phyloP scores from a whole-genome alignment of 1,140 invertebrate genomes.

The Branchinecta lindahli region DNA sequence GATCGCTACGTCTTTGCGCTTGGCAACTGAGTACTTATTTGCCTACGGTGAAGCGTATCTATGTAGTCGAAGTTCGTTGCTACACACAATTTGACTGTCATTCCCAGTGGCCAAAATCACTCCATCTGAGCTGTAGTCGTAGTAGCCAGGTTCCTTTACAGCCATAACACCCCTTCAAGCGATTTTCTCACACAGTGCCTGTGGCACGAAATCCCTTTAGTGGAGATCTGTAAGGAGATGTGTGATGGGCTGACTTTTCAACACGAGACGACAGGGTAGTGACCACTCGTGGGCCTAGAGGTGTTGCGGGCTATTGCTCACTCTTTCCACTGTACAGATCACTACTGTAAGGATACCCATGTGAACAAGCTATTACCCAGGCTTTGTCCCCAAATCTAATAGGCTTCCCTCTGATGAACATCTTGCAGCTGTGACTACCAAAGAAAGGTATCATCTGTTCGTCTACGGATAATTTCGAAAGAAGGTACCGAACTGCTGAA shows the following conservation, averaged over 20 bases:
- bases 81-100: too few relatives aligned
- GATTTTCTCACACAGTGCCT: slow-evolving; percentile 1
- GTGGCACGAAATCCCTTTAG: slow-evolving; percentile 1
- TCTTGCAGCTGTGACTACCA: not conserved
- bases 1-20: too few relatives aligned
- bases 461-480: not conserved
- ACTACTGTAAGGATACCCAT: slow-evolving; percentile 1
- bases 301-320: slow-evolving; percentile 4
- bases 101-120: too few relatives aligned
- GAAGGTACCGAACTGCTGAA: not conserved
- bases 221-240: not conserved
- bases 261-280: not conserved
- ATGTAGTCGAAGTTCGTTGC: too few relatives aligned
- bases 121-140: slow-evolving; percentile 4
- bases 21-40: too few relatives aligned
- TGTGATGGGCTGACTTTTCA: not conserved
- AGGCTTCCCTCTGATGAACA: not conserved
- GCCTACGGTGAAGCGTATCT: too few relatives aligned
- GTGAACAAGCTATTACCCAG: not conserved
- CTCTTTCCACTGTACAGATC: slow-evolving; percentile 7
- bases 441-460: slow-evolving; percentile 8
- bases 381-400: slow-evolving; percentile 5
- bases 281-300: slow-evolving; percentile 7
- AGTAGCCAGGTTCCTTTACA: not conserved
- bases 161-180: not conserved